Conservation (phyloP, 1,140 invertebrate genomes). For the Drosophila carrolli region DNA sequence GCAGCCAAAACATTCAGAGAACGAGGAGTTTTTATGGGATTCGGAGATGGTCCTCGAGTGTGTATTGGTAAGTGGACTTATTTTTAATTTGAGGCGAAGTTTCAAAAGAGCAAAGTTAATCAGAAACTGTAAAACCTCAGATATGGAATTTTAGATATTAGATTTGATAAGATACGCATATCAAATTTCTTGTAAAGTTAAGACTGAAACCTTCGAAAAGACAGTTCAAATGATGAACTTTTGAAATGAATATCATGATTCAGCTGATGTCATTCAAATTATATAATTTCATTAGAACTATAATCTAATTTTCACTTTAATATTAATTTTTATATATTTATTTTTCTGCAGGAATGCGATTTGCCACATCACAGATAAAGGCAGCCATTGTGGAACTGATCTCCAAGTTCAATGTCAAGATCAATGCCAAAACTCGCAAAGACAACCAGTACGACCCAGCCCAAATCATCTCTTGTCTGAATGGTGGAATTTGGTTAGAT, state of each 20-base stretch:
- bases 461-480: conserved; percentile 27
- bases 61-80: conserved; percentile 57
- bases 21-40: conserved; percentile 52
- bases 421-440: conserved; percentile 68
- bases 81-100: no score
- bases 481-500: conserved; percentile 69
- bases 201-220: no score
- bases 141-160: no score
- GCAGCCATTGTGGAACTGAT: conserved; percentile 70
- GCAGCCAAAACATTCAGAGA: conserved; percentile 64
- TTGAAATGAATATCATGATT: no score
- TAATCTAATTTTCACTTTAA: neutral
- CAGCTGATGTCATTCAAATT: no score
- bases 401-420: conserved; percentile 62
- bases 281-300: neutral
- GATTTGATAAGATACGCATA: no score
- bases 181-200: no score
- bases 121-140: no score
- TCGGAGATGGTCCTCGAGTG: conserved; percentile 71
- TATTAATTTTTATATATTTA: neutral
- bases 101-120: no score
- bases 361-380: conserved; percentile 70
- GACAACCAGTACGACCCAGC: conserved; percentile 58
- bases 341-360: conserved; percentile 62
- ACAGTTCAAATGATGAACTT: no score